Percentiles rank a stretch among this genome's conserved stretches.
phyloP scores from a whole-genome alignment of 2,888 invertebrate species.

The Cheilosia pagana region DNA sequence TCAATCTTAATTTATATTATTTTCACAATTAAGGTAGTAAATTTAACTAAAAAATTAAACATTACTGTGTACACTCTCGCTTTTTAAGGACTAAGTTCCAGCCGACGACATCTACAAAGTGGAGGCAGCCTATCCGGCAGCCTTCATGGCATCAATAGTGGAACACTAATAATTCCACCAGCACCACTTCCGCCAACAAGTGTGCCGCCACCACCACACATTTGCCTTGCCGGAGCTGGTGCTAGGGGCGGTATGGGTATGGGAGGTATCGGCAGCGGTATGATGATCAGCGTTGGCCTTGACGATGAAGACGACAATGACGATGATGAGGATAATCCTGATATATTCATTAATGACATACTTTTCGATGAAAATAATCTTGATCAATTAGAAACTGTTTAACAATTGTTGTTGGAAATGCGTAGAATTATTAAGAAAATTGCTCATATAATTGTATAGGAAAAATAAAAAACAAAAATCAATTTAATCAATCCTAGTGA shows the following conservation, averaged over 20 bases:
- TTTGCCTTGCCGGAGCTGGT: constrained; percentile 81
- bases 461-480: constrained; percentile 48
- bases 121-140: constrained; percentile 84
- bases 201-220: constrained; percentile 83
- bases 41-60: too few species aligned
- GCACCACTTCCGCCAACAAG: constrained; percentile 83
- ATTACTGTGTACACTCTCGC: too few species aligned
- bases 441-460: constrained; percentile 61
- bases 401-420: constrained; percentile 78
- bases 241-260: constrained; percentile 61
- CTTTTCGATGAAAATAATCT: constrained; percentile 79
- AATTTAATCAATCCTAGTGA: constrained; percentile 67
- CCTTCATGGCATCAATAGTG: constrained; percentile 83
- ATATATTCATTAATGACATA: constrained; percentile 82
- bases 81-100: constrained; percentile 81
- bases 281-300: constrained; percentile 78
- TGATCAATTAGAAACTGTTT: constrained; percentile 82
- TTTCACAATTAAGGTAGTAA: too few species aligned
- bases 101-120: constrained; percentile 83
- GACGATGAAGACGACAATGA: constrained; percentile 80
- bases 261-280: constrained; percentile 79
- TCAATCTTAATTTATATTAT: too few species aligned
- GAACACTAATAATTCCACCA: constrained; percentile 82
- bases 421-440: constrained; percentile 66
- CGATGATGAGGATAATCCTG: constrained; percentile 79